phyloP scores from a whole-genome alignment of 2,797 vertebrate genomes.

The Manis crassicaudata region DNA sequence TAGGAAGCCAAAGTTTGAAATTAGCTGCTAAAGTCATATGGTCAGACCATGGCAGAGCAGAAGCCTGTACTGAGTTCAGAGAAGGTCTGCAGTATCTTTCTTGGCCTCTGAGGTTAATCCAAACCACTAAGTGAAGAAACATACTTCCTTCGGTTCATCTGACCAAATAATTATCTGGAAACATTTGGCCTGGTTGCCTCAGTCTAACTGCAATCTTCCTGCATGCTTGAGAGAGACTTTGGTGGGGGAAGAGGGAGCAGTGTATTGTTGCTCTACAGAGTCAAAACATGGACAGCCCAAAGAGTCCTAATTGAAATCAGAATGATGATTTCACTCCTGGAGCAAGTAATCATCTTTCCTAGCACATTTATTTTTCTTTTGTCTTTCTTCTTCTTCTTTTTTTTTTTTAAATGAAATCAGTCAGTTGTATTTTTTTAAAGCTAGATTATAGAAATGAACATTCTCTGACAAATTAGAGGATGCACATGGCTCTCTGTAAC shows the following conservation, averaged over 20 bases:
- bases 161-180: constrained; percentile 43
- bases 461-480: background rate
- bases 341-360: background rate
- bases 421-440: background rate
- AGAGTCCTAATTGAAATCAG: background rate
- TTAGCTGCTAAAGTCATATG: background rate
- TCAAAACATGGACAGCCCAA: background rate
- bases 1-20: background rate
- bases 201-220: background rate
- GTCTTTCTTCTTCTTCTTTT: background rate
- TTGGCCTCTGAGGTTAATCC: background rate
- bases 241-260: fast-evolving
- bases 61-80: background rate
- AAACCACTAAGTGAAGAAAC: constrained; percentile 71
- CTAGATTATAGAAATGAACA: background rate
- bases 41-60: background rate
- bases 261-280: background rate
- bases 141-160: constrained; percentile 63
- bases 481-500: background rate
- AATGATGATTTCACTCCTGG: background rate
- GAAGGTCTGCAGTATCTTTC: background rate
- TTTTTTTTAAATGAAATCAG: background rate
- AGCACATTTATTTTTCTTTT: background rate
- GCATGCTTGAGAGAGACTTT: background rate
- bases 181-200: constrained; percentile 21